phyloP scores from a whole-genome alignment of 2,113 vertebrate genomes.

The Mus pahari region DNA sequence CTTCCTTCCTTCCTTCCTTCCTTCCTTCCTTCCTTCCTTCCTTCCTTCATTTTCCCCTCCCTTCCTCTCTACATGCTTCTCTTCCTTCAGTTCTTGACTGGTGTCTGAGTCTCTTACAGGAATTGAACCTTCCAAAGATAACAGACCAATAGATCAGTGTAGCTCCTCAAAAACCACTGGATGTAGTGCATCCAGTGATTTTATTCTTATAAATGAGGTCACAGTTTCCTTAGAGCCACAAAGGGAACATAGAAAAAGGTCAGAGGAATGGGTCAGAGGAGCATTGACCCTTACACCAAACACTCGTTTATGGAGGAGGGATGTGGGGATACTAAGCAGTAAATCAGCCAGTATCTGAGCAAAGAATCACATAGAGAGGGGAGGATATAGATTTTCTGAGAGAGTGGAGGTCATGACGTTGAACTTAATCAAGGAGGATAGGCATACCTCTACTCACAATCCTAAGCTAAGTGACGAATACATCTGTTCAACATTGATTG shows the following conservation, averaged over 20 bases:
- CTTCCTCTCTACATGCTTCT: background rate
- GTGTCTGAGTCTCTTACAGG: background rate
- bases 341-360: background rate
- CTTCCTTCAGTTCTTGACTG: background rate
- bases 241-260: background rate
- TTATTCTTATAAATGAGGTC: background rate
- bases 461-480: background rate
- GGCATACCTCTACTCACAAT: background rate
- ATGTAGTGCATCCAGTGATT: too few relatives aligned
- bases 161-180: accelerated
- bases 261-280: background rate
- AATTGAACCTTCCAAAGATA: background rate
- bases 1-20: too few relatives aligned
- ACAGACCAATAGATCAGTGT: background rate
- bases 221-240: accelerated
- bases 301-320: background rate
- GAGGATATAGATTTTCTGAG: background rate
- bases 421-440: background rate
- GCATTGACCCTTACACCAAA: background rate
- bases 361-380: background rate
- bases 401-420: background rate
- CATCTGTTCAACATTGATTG: background rate
- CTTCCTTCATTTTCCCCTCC: background rate
- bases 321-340: background rate
- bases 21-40: background rate